Percentiles rank a stretch among this genome's conserved stretches.
phyloP scores from a whole-genome alignment of 2,113 vertebrate species.

The Eublepharis macularius region DNA sequence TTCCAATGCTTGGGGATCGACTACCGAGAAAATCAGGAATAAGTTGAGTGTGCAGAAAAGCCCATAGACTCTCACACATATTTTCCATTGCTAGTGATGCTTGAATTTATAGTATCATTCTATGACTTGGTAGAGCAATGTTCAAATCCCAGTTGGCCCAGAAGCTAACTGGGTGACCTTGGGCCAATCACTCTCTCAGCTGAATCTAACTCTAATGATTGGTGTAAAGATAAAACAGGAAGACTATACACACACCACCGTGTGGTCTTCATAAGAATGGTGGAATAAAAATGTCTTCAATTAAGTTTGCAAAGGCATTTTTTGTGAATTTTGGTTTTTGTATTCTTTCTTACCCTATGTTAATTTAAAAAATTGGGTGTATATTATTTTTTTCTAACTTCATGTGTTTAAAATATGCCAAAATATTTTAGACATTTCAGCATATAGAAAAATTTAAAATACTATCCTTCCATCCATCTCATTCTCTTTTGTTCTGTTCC shows the following conservation, averaged over 20 bases:
- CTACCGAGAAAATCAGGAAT: too few species aligned
- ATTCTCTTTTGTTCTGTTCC: constrained; percentile 25
- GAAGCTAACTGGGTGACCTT: too few species aligned
- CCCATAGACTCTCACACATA: background rate
- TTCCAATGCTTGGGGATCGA: too few species aligned
- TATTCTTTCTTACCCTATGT: background rate
- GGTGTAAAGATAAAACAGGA: too few species aligned
- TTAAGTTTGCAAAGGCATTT: background rate
- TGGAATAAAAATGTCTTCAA: background rate
- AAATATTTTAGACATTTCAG: background rate
- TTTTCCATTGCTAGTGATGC: background rate
- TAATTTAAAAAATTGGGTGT: background rate
- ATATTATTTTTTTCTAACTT: background rate
- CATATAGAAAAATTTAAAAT: background rate
- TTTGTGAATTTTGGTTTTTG: background rate
- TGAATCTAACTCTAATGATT: too few species aligned
- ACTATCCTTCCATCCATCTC: background rate
- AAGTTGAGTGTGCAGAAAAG: too few species aligned
- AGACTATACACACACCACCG: too few species aligned
- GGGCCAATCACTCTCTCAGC: too few species aligned
- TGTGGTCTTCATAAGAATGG: too few species aligned
- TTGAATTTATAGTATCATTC: too few species aligned
- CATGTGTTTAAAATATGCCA: background rate
- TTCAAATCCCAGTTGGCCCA: too few species aligned
- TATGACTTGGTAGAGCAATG: too few species aligned